Percentiles rank a stretch among this genome's conserved stretches.
Evolutionary conservation across 2,888 invertebrate genomes (phyloP).

Genomic region (Nephrotoma guestfalica): DNA sequence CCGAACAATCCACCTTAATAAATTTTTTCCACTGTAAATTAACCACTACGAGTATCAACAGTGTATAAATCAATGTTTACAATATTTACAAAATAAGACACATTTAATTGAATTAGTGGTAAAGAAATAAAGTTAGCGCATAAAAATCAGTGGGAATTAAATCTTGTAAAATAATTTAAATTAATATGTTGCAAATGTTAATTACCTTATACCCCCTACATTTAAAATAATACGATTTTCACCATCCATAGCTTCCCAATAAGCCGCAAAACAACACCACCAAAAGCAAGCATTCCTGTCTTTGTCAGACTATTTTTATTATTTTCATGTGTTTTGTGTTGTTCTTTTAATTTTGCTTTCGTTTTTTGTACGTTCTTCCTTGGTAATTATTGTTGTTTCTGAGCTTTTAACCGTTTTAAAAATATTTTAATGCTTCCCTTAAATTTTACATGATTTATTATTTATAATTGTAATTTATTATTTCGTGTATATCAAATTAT

Average conservation of each 20-base stretch:
- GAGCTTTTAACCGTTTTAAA: background rate
- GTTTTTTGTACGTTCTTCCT: background rate
- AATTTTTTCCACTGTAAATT: background rate
- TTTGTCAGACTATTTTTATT: slow-evolving; percentile 2
- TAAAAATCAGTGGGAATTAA: slow-evolving; percentile 17
- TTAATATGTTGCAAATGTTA: slow-evolving; percentile 3
- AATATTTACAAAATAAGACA: background rate
- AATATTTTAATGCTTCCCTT: background rate
- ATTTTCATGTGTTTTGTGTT: background rate
- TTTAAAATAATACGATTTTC: slow-evolving; percentile 89
- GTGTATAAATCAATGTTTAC: background rate
- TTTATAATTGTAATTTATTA: background rate
- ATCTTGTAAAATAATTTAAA: background rate
- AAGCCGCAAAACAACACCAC: background rate
- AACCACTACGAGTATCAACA: background rate
- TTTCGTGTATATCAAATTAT: too few relatives aligned
- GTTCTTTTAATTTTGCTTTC: background rate
- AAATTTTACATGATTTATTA: background rate
- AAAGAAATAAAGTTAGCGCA: background rate
- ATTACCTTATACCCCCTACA: slow-evolving; percentile 77
- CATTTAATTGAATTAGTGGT: background rate
- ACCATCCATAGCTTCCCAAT: slow-evolving; percentile 50
- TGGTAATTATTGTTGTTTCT: background rate
- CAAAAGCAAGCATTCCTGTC: background rate
- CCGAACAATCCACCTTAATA: background rate